Conservation (phyloP, 2,113 vertebrate genomes). For the Gadus chalcogrammus region DNA sequence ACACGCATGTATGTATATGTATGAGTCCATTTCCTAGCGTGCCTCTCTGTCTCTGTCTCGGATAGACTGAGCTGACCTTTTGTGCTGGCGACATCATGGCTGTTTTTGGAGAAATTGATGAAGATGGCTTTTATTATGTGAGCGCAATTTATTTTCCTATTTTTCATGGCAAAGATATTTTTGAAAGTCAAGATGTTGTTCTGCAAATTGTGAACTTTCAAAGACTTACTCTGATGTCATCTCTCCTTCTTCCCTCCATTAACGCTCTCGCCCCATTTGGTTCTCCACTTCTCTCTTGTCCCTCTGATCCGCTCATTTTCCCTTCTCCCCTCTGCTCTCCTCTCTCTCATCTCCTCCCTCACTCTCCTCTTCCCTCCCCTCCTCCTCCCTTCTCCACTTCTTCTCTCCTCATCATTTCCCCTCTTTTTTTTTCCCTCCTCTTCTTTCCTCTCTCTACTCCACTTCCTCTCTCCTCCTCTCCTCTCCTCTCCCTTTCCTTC, state of each 20-base stretch:
- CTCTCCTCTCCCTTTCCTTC: conserved; percentile 17
- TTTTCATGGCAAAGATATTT: too few relatives aligned
- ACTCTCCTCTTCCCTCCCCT: neutral
- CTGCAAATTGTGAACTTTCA: too few relatives aligned
- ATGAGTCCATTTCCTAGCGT: too few relatives aligned
- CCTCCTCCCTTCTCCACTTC: too few relatives aligned
- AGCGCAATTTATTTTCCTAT: conserved; percentile 55
- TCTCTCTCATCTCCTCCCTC: neutral
- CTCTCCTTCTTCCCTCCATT: neutral
- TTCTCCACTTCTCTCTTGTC: neutral
- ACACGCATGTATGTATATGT: neutral
- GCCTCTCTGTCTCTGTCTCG: conserved; percentile 30
- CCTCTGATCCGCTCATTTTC: too few relatives aligned
- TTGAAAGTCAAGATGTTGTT: too few relatives aligned
- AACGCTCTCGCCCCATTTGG: neutral
- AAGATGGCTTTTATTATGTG: conserved; percentile 97
- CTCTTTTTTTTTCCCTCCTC: too few relatives aligned
- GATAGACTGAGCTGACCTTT: conserved; percentile 91
- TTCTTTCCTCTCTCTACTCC: too few relatives aligned
- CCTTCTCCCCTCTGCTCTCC: too few relatives aligned
- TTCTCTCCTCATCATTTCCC: too few relatives aligned
- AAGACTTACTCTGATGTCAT: neutral
- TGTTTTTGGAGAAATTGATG: conserved; percentile 90
- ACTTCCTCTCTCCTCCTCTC: too few relatives aligned
- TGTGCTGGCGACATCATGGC: conserved; percentile 88